Evolutionary conservation across 2,797 vertebrate genomes (phyloP).

Genomic region (Enteromius afrohamiltoni): DNA sequence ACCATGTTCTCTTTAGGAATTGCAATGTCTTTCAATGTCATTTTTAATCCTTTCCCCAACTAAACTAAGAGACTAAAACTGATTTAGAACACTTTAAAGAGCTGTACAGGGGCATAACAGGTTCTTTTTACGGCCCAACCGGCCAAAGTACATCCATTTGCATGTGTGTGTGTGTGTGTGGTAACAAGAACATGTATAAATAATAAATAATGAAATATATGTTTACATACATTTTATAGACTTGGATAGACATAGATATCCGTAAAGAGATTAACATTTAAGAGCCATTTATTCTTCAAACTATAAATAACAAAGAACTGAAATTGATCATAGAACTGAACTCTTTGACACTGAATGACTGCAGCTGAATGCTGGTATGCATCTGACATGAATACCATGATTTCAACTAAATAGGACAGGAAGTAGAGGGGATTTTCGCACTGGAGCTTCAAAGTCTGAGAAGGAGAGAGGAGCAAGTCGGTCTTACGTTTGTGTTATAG

Average conservation of each 20-base stretch:
- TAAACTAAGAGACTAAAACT: background rate
- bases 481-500: slow-evolving; percentile 10
- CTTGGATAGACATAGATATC: background rate
- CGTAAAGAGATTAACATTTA: background rate
- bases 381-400: background rate
- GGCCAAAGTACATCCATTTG: background rate
- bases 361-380: background rate
- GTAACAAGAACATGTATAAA: background rate
- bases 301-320: background rate
- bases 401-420: background rate
- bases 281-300: background rate
- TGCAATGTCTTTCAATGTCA: background rate
- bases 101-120: background rate
- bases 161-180: background rate
- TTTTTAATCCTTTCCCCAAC: background rate
- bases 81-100: background rate
- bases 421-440: background rate
- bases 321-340: background rate
- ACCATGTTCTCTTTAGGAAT: background rate
- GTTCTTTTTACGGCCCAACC: background rate
- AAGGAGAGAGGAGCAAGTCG: background rate
- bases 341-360: background rate
- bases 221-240: background rate
- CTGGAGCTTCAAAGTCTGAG: slow-evolving; percentile 21
- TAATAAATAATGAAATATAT: background rate